These are phyloP conservation scores for Torymus auratus DNA, from an alignment of 2,888 invertebrate species.

Conservation along the genomic window DNA sequence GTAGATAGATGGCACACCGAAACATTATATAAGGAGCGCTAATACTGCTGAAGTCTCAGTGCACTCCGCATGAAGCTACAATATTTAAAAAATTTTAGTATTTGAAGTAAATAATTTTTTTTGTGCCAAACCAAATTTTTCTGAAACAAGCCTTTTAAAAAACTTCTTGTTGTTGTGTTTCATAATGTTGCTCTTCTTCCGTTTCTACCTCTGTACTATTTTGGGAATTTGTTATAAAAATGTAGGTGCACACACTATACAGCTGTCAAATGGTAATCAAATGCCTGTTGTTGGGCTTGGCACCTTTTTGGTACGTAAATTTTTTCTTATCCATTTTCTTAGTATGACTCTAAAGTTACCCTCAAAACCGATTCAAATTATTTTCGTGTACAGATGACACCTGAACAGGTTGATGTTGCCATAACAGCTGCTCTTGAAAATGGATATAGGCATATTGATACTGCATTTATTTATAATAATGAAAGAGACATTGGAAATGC, in stretches of 20 bases:
- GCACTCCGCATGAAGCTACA: too few relatives aligned
- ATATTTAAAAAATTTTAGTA: too few relatives aligned
- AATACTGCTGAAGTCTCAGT: too few relatives aligned
- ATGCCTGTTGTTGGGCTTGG: constrained; percentile 42
- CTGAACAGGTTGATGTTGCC: neutral
- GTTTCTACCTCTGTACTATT: neutral
- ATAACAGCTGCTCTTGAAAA: constrained; percentile 12
- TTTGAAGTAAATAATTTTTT: too few relatives aligned
- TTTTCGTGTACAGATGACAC: neutral
- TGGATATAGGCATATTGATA: constrained; percentile 32
- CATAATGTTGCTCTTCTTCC: neutral
- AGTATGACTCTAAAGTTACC: neutral
- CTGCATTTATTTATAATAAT: constrained; percentile 9
- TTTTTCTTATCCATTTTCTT: neutral
- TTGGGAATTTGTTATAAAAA: neutral
- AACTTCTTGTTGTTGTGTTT: too few relatives aligned
- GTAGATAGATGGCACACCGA: too few relatives aligned
- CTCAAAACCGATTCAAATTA: too few relatives aligned
- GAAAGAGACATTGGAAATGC: constrained; percentile 23
- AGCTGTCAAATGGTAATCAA: constrained; percentile 9
- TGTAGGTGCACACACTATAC: neutral
- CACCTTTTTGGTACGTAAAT: constrained; percentile 22
- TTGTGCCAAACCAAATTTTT: too few relatives aligned
- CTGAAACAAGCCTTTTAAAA: too few relatives aligned
- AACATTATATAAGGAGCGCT: too few relatives aligned